Conservation (phyloP, 2,113 vertebrate species). For the Phyllostomus hastatus region DNA sequence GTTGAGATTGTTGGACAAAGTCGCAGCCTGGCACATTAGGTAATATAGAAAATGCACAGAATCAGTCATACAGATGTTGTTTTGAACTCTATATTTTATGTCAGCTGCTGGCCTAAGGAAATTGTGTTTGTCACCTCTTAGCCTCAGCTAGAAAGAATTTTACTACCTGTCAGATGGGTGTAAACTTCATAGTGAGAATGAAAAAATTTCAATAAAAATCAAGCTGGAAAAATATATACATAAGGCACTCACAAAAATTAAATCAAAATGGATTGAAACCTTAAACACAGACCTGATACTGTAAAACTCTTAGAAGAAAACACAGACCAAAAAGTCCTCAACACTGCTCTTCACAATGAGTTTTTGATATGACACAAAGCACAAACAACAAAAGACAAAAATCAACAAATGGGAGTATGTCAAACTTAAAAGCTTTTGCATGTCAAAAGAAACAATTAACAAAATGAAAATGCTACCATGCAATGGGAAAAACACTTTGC, state of each 20-base stretch:
- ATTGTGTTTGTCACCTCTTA: not conserved
- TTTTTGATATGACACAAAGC: not conserved
- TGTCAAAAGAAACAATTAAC: not conserved
- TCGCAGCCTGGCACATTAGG: not conserved
- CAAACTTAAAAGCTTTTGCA: not conserved
- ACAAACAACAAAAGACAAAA: not conserved
- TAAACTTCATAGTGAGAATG: not conserved
- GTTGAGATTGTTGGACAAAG: not conserved
- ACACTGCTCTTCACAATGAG: not conserved
- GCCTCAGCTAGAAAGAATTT: not conserved
- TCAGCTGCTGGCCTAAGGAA: not conserved
- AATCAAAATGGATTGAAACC: not conserved
- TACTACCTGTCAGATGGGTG: not conserved
- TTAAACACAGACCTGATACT: not conserved
- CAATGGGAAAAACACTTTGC: not conserved
- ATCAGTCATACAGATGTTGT: not conserved
- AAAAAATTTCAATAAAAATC: not conserved
- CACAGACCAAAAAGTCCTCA: not conserved
- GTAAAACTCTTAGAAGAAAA: not conserved
- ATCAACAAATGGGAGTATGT: not conserved
- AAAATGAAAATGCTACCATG: not conserved
- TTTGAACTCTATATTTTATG: not conserved
- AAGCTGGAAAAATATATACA: not conserved
- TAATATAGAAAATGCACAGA: not conserved
- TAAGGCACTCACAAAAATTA: not conserved